Evolutionary conservation across 2,888 invertebrate species (phyloP), one percentile per base, ranked within the genome.

Genomic region (Bursaphelenchus okinawaensis): DNA sequence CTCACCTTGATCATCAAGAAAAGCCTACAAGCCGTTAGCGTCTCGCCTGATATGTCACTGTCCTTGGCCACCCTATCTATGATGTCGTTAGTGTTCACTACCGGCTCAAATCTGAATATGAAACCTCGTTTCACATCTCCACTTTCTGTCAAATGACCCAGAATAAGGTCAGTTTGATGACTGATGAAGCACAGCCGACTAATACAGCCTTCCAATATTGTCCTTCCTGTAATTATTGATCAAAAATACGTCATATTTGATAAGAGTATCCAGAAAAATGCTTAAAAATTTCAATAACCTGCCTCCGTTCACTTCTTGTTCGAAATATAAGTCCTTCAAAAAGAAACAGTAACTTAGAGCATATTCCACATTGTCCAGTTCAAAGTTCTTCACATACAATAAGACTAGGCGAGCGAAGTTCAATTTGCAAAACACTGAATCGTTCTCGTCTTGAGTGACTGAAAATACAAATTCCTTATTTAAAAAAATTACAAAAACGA

Each of bases 301-400:
- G 9, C 52, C 22, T 16, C 40, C 40, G 6, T 12, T 56, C 12
- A 40, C 28, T 3, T 64, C 20, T 19, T 50, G 24, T 16, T 71
- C 71, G 52, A 71, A 63, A 19, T 71, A 51, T 27, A 73, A 51
- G 20, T 73, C 52, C 22, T 73, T 72, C 54, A 79, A 62, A 52
- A 81, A 69, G 71, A 74, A 81, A 65, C 73, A 81, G 63, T 81
- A 81, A 63, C 78, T 77, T 54, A 81, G 70, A 0, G 80, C 74
- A 22, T 74, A 70, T 8, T 67, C 67, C 20, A 77, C 71, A 60
- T 80, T 80, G 23, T 67, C 63, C 56, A 81, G 55, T 54, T 81
- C 81, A 57, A 81, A 81, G 19, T 69, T 70, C 66, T 81, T 81
- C 8, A 79, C 78, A 67, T 78, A 81, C 27, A 73, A 65, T 27